Evolutionary conservation across 2,888 invertebrate species (phyloP), one percentile per base, ranked within the genome.

Genomic region (Rhopalosiphum nymphaeae): DNA sequence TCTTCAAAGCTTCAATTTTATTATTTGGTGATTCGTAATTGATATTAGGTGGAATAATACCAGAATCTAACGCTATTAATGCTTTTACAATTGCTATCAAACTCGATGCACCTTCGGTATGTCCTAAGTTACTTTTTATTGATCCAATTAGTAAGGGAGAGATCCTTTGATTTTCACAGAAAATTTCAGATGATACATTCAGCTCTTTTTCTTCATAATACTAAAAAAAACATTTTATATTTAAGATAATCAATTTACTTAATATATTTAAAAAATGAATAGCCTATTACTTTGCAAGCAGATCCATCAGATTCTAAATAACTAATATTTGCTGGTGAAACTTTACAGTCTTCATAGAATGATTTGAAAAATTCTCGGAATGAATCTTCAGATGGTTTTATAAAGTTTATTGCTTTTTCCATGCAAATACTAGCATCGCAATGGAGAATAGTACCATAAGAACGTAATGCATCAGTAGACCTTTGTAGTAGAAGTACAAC

Each of bases 71-170:
- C 29, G 99, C 98, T 94, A 99, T 97, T 53, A 99, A 96, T 92
- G 98, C 97, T 96, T 99, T 99, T 21, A 98, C 98, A 95, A 99
- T 96, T 2, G 98, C 98, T 95, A 98, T 98, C 53, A 99, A 96
- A 56, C 99, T 99, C 86, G 98, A 98, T 3, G 98, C 98, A 0
- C 99, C 98, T 96, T 99, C 99, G 7, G 99, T 97, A 96, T 99
- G 99, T 4, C 99, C 99, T 98, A 99, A 99, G 96, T 99, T 99
- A 53, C 99, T 99, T 96, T 99, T 99, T 0, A 99, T 98, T 0
- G 99, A 99, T 44, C 99, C 99, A 95, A 99, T 97, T 86, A 99
- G 96, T 91, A 99, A 96, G 21, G 99, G 98, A 57, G 96, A 96
- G 2, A 57, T 94, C 11, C 94, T 87, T 94, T 97, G 96, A 95